Base-by-base conservation (phyloP, 2,113 vertebrate genomes). In the Anarhynchus alexandrinus region DNA sequence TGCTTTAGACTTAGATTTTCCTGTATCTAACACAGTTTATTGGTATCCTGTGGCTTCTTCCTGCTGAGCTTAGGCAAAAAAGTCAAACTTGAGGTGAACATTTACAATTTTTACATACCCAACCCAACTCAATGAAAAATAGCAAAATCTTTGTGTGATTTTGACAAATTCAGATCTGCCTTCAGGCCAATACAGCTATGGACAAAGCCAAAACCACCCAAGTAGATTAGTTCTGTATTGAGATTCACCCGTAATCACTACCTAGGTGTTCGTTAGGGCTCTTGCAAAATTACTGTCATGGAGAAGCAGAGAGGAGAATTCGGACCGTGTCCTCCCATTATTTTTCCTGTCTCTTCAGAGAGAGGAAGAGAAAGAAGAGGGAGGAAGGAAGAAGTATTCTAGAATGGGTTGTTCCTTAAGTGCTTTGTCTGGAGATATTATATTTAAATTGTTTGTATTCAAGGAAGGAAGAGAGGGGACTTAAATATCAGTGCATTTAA, bases 401-500 rank as follows among this genome's bases (percentile, higher is more conserved):
- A 55, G 32, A 86, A 29, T 7, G 22, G 6, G 11, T 36, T 94
- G 65, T 85, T 94, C 70, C 34, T 85, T 69, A 69, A 76, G 76
- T 74, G 47, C 47, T 85, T 72, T 91, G 21, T 96, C 74, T 90
- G 42, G 51, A 80, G 40, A 72, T 71, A 86, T 2, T 95, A 55
- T 17, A 15, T 82, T 95, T 77, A 72, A 91, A 58, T 47, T 81
- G n/a, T 71, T 97, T 97, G 79, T 90, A 91, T 93, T 95, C 61
- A 82, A 85, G 94, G 94, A 95, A 96, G 94, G 81, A 94, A 96
- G 82, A 86, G 79, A 82, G 32, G 34, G 57, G 57, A 91, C 66
- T 36, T 90, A 93, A 90, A 94, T 92, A 91, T 34, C 81, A 90
- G 71, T 29, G 64, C 54, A 42, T 59, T 78, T 90, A 92, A 96